Base-by-base conservation (phyloP, 2,113 vertebrate genomes). In the Caranx melampygus region DNA sequence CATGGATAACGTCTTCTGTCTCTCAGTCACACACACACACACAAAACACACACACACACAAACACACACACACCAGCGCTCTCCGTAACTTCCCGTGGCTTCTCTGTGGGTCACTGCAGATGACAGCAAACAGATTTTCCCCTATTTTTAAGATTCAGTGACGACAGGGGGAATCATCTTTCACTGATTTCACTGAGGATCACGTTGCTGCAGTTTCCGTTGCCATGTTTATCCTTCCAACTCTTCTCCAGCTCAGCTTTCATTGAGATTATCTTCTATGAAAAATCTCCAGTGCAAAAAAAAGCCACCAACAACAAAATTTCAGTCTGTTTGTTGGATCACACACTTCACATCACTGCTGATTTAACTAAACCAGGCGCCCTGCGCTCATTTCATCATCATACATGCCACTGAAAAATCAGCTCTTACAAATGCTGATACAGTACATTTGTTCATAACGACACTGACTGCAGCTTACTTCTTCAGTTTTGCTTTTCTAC, bases 131-230 rank as follows among this genome's bases (percentile, higher is more conserved):
- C 67, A 66, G 58, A 85, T 79, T 82, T 62, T 33, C 15, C 45
- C 31, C 45, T 31, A 63, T 65, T 80, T 76, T 58, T 75, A 65
- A 58, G 33, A 66, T 70, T 81, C 31, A 0, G 76, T 65, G 73
- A 85, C 80, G 81, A 63, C 49, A 55, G 49, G 26, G 4, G 4
- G 80, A 58, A 20, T 82, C 82, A 51, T 55, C 55, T 87, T 85
- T 86, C 82, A 79, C 72, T 75, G 74, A 88, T 82, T 72, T 90
- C 87, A 86, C 52, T 49, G 49, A 8, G 49, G 75, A 84, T 88
- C 75, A 33, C 3, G 31, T 88, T 90, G 59, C 85, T 65, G 37
- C 47, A 26, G 42, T 37, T 52, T 0, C 72, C 62, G 11, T 78
- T 84, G 69, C 82, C 72, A 62, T 26, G 33, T 66, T 88, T 57